Conservation (phyloP, 2,888 invertebrate genomes). For the Limnephilus auricula region DNA sequence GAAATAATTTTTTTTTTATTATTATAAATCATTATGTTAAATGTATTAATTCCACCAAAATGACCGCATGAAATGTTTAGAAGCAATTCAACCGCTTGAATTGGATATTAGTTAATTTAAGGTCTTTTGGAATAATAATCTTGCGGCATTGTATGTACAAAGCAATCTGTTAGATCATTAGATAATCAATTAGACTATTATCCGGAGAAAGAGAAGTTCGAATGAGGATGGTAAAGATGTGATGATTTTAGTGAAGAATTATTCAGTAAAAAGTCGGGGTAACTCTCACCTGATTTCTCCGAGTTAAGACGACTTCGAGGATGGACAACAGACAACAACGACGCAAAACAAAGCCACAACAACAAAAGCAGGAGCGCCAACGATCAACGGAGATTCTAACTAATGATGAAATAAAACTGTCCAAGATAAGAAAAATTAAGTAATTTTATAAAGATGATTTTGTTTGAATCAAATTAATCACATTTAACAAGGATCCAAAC, state of each 20-base stretch:
- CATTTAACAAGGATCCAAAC: not conserved
- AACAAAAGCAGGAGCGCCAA: constrained; percentile 56
- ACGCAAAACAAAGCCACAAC: constrained; percentile 30
- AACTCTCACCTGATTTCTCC: constrained; percentile 64
- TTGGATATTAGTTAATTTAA: not conserved
- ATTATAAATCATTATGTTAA: not conserved
- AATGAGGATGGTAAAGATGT: constrained; percentile 53
- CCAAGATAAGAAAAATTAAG: too few species aligned
- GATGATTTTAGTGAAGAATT: constrained; percentile 59
- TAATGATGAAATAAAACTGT: constrained; percentile 3
- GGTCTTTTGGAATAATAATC: not conserved
- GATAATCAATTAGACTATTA: constrained; percentile 9
- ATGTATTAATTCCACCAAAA: not conserved
- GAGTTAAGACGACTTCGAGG: constrained; percentile 43
- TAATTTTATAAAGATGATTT: not conserved
- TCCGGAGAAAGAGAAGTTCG: constrained; percentile 44
- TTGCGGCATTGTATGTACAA: constrained; percentile 33
- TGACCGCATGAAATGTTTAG: not conserved
- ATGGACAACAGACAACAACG: not conserved
- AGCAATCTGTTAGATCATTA: constrained; percentile 34
- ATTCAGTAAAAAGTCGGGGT: constrained; percentile 59
- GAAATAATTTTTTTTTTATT: not conserved
- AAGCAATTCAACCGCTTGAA: not conserved
- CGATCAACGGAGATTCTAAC: constrained; percentile 34
- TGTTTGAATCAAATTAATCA: not conserved